Evolutionary conservation across 2,888 invertebrate genomes (phyloP).

Genomic region (Psococerastis gibbosa): DNA sequence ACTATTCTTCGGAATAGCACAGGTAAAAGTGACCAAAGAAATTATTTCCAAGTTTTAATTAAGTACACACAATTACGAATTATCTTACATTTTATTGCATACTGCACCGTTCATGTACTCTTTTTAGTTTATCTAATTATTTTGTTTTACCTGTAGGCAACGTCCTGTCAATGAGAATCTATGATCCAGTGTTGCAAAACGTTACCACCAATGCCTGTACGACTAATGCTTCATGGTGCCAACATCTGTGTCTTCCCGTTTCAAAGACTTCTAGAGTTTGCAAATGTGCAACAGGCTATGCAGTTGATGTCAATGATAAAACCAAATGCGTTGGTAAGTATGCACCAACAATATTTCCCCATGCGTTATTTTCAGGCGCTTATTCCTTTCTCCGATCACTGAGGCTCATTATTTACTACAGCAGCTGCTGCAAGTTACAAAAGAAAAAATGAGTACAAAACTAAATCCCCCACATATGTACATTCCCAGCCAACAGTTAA

Average conservation of each 20-base stretch:
- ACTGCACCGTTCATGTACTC: too few species aligned
- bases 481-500: too few species aligned
- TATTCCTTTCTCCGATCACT: too few species aligned
- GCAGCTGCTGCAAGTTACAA: too few species aligned
- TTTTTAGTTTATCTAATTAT: too few species aligned
- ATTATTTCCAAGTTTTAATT: too few species aligned
- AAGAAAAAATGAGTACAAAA: too few species aligned
- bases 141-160: slow-evolving; percentile 29
- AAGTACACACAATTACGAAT: too few species aligned
- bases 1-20: slow-evolving; percentile 38
- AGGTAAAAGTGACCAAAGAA: too few species aligned
- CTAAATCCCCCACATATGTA: too few species aligned
- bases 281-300: slow-evolving; percentile 56
- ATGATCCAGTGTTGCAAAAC: slow-evolving; percentile 43
- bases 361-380: slow-evolving; percentile 20
- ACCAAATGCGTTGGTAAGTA: slow-evolving; percentile 32
- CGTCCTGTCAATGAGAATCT: slow-evolving; percentile 47
- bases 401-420: too few species aligned
- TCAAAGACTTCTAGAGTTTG: slow-evolving; percentile 38
- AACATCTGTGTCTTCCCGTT: slow-evolving; percentile 54
- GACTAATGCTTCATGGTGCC: slow-evolving; percentile 36
- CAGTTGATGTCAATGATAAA: slow-evolving; percentile 30
- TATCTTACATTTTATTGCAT: too few species aligned
- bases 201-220: slow-evolving; percentile 35
- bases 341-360: not conserved